Evolutionary conservation across 2,888 invertebrate genomes (phyloP), one percentile per base, ranked within the genome.

Genomic region (Digitonthophagus gazella): DNA sequence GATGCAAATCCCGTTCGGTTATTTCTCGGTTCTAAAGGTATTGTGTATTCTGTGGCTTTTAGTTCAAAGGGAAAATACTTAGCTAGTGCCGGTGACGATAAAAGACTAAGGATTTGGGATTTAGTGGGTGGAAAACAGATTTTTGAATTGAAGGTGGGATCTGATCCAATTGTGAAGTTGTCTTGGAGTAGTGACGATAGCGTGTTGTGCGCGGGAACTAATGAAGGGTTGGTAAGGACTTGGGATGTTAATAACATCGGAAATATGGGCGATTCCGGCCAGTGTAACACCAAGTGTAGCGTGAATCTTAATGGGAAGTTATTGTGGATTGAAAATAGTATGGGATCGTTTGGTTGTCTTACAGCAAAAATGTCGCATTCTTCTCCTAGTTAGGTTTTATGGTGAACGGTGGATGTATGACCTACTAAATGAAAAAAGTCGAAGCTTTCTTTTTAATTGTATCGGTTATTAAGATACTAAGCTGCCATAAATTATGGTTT

Each of bases 21-120:
- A 56, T 89, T 95, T 73, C 86, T 89, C 58, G 95, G 93, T 6
- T 92, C 93, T 76, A 88, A 91, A 74, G 91, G 90, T 20, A 87
- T 89, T 0, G 87, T 97, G 18, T 88, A 91, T 70, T 85, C 91
- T 68, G 83, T 97, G 68, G 90, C 91, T 18, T 97, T 96, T 84
- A 93, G 95, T 79, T 93, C 94, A 0, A 88, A 91, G 78, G 97
- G 97, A 58, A 89, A 91, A 78, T 89, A 90, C 80, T 84, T 97
- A 67, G 95, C 95, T 8, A 93, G 92, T 74, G 93, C 92, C 54
- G 95, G 94, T 72, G 92, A 91, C 75, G 92, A 92, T 78, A 86
- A 89, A 75, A 85, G 87, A 75, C 86, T 93, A 14, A 86, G 88
- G 80, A 85, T 93, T 15, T 93, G 92, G 92, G 92, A 93, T 78